Base-by-base conservation (phyloP, 2,113 vertebrate species). In the Spermophilus dauricus region DNA sequence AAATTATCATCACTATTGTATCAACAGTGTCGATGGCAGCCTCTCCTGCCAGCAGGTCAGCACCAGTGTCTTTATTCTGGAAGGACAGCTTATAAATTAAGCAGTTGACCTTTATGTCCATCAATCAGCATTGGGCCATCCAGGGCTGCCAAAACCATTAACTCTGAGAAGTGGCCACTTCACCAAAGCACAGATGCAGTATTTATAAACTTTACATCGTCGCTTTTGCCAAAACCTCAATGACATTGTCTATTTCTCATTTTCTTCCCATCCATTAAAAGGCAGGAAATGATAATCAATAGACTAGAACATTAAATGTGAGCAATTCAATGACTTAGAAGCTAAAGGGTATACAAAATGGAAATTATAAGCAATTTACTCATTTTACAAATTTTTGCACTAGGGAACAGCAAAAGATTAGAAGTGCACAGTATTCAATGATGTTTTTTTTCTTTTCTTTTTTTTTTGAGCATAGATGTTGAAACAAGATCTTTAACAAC, bases 61-160 rank as follows among this genome's bases (percentile, higher is more conserved):
- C 61, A 92, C 58, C 9, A 12, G 53, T 70, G 61, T 91, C 95
- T 97, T 94, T 97, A 97, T 96, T 95, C 75, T 67, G 67, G 75
- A 94, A 94, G 65, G 89, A 97, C 80, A 95, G 89, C 42, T 96
- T 93, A 96, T 95, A 92, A 92, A 97, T 97, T 94, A 97, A 97
- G 84, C 93, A 97, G 97, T 81, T 97, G 97, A 96, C 97, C 96
- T 97, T 97, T 96, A 77, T 86, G 86, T 97, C 97, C 95, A n/a
- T 97, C 95, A 92, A 1, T 97, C 96, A 97, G 86, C 95, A 73
- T 18, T 37, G 87, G 80, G 22, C 17, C 28, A 77, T 89, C 48
- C 61, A 82, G 18, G 39, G 14, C 94, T 97, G 96, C 94, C 96
- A 97, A 96, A 96, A 97, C 45, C 96, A 98, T 97, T 98, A 97